These are phyloP conservation scores for Thereuonema tuberculata DNA, from an alignment of 1,140 invertebrate genomes.

Conservation along the genomic window DNA sequence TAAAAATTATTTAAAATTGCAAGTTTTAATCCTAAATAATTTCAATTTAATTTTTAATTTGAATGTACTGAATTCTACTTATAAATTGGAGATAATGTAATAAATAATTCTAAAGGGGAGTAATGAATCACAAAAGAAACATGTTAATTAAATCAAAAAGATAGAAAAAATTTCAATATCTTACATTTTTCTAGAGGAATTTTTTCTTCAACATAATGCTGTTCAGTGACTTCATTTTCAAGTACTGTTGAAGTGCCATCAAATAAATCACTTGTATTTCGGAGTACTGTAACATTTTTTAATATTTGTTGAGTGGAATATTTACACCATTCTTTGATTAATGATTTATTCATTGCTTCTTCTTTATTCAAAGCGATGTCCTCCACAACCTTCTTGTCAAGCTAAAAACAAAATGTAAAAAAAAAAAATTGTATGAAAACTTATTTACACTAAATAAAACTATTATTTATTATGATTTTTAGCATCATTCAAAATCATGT, in stretches of 20 bases:
- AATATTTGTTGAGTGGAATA: conserved; percentile 11
- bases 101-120: too few relatives aligned
- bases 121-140: too few relatives aligned
- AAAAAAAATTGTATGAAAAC: too few relatives aligned
- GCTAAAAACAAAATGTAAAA: conserved; percentile 21
- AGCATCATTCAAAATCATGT: too few relatives aligned
- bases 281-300: conserved; percentile 13
- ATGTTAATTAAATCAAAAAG: too few relatives aligned
- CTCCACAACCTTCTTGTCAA: conserved; percentile 30
- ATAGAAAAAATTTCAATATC: neutral
- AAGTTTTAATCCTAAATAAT: too few relatives aligned
- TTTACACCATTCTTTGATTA: conserved; percentile 21
- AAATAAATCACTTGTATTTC: conserved; percentile 10
- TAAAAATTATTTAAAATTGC: too few relatives aligned
- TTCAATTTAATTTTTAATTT: too few relatives aligned
- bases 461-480: too few relatives aligned
- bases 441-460: too few relatives aligned
- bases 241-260: neutral
- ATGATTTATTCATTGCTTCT: conserved; percentile 14
- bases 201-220: conserved; percentile 7
- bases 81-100: too few relatives aligned
- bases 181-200: conserved; percentile 6
- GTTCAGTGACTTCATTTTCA: conserved; percentile 13
- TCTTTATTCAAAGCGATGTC: conserved; percentile 24
- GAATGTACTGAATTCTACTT: too few relatives aligned